phyloP scores from a whole-genome alignment of 2,888 invertebrate genomes.

The Sarcophaga variegata region DNA sequence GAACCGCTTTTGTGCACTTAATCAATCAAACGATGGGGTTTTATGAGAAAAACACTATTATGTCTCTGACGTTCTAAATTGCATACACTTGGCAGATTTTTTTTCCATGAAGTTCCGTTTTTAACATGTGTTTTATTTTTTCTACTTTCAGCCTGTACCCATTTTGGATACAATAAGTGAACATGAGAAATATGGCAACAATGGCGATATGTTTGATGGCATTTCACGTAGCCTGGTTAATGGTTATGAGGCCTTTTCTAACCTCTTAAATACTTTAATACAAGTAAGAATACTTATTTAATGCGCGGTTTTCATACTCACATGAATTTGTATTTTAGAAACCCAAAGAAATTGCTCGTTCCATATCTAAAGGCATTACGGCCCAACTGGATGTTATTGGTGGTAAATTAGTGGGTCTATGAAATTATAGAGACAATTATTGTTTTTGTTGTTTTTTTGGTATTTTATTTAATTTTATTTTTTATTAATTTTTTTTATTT shows the following conservation, averaged over 20 bases:
- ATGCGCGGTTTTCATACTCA: neutral
- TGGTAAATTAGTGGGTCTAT: conserved; percentile 80
- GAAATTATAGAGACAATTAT: conserved; percentile 24
- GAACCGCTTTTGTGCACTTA: too few relatives aligned
- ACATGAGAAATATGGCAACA: conserved; percentile 91
- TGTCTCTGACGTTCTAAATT: too few relatives aligned
- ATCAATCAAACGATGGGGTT: too few relatives aligned
- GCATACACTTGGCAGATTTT: too few relatives aligned
- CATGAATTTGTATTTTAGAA: conserved; percentile 74
- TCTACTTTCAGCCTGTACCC: conserved; percentile 84
- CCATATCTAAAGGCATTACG: conserved; percentile 79
- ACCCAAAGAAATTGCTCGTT: conserved; percentile 78
- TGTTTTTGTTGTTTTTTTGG: neutral
- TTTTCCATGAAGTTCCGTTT: too few relatives aligned
- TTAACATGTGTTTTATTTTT: neutral
- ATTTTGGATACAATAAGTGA: conserved; percentile 89
- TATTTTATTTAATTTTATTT: conserved; percentile 33
- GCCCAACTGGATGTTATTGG: conserved; percentile 79
- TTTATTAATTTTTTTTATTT: conserved; percentile 37
- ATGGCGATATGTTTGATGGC: conserved; percentile 85
- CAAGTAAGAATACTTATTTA: conserved; percentile 83
- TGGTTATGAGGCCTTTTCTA: conserved; percentile 87
- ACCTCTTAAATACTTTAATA: conserved; percentile 85
- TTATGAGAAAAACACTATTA: too few relatives aligned
- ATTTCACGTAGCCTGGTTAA: conserved; percentile 86